These are phyloP conservation scores for Argya squamiceps DNA, from an alignment of 2,797 vertebrate genomes.

Conservation along the genomic window DNA sequence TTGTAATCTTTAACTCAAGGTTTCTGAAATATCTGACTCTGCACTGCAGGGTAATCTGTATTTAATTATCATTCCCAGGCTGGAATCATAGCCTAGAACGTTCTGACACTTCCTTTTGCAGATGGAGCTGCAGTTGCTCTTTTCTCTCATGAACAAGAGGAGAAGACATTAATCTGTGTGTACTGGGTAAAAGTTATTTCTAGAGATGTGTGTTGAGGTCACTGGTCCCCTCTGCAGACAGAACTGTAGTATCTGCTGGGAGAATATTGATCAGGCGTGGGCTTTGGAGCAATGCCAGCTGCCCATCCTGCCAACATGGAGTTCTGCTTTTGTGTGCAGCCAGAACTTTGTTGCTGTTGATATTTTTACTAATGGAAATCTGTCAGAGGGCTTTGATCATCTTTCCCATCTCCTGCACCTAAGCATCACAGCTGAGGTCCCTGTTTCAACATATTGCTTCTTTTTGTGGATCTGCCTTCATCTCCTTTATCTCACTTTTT, in stretches of 20 bases:
- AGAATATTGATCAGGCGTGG: background rate
- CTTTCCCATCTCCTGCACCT: background rate
- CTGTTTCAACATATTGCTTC: background rate
- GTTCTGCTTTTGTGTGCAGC: background rate
- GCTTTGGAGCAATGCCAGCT: conserved; percentile 6
- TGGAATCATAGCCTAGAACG: background rate
- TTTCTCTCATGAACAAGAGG: conserved; percentile 6
- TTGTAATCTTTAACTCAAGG: background rate
- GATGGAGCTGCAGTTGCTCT: conserved; percentile 36
- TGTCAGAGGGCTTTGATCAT: background rate
- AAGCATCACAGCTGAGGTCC: background rate
- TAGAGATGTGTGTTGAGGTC: background rate
- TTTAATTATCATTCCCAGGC: background rate
- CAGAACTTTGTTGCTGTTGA: background rate
- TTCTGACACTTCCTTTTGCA: background rate
- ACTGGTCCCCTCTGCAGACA: background rate
- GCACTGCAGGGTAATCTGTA: background rate
- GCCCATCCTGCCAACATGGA: background rate
- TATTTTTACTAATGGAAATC: background rate
- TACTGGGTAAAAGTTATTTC: background rate
- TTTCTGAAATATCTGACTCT: background rate
- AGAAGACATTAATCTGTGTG: background rate
- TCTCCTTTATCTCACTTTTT: background rate
- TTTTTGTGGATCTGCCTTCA: background rate
- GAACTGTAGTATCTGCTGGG: background rate